These are phyloP conservation scores for Drosophila histrio DNA, from an alignment of 2,888 invertebrate genomes.

Conservation along the genomic window DNA sequence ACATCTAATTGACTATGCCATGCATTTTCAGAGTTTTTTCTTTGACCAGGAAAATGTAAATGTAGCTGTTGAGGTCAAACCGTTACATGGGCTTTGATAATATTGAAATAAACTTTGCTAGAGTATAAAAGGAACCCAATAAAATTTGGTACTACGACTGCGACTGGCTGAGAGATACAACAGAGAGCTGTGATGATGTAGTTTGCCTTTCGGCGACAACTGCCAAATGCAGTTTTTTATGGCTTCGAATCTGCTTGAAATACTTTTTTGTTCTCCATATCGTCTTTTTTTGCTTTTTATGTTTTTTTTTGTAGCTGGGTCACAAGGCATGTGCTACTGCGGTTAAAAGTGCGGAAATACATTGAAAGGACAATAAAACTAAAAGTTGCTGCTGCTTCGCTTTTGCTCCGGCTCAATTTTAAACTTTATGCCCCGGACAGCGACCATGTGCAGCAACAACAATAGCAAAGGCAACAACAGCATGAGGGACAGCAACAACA, in stretches of 20 bases:
- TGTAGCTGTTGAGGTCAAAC: neutral
- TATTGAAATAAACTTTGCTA: constrained; percentile 4
- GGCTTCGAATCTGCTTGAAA: constrained; percentile 75
- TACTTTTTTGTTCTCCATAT: constrained; percentile 50
- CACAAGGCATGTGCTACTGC: constrained; percentile 69
- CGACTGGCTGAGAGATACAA: constrained; percentile 23
- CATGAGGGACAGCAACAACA: constrained; percentile 36
- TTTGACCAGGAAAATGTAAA: neutral
- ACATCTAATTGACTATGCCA: neutral
- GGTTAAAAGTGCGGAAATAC: constrained; percentile 81
- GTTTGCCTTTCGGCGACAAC: constrained; percentile 69
- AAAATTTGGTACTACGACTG: constrained; percentile 15
- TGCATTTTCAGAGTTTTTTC: neutral
- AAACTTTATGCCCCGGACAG: constrained; percentile 70
- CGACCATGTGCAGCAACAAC: constrained; percentile 63
- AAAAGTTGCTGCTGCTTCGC: constrained; percentile 63
- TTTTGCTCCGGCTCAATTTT: constrained; percentile 57
- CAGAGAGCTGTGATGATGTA: constrained; percentile 48
- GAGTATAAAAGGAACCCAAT: constrained; percentile 3
- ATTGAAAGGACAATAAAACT: constrained; percentile 81
- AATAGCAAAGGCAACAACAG: constrained; percentile 43
- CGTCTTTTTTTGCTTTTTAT: neutral
- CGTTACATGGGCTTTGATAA: neutral
- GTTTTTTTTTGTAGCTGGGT: constrained; percentile 55
- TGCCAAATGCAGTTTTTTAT: constrained; percentile 80